Conservation (phyloP, 2,797 vertebrate species). For the Rhyacichthys aspro region DNA sequence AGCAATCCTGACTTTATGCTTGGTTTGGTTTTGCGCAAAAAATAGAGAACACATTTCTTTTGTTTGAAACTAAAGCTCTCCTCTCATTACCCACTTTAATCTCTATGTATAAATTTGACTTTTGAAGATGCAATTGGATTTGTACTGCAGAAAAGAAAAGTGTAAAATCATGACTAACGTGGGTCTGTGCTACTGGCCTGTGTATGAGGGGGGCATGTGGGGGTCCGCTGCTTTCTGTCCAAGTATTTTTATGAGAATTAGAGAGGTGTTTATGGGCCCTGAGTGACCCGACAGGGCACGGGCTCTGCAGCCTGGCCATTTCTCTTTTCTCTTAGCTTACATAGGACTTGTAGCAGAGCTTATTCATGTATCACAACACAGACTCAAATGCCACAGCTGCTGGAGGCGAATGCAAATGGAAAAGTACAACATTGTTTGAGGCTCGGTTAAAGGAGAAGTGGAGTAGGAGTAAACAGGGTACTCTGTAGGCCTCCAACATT, state of each 20-base stretch:
- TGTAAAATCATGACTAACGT: not conserved
- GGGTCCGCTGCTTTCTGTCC: slow-evolving; percentile 15
- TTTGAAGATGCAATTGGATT: not conserved
- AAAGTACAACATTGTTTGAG: slow-evolving; percentile 54
- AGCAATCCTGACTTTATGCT: slow-evolving; percentile 22
- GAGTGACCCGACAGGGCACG: slow-evolving; percentile 55
- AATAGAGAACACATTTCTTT: slow-evolving; percentile 1
- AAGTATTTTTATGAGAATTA: slow-evolving; percentile 31
- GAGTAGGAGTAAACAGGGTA: slow-evolving; percentile 60
- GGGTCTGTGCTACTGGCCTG: not conserved
- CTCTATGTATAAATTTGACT: not conserved
- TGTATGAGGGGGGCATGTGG: not conserved
- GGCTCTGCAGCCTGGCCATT: slow-evolving; percentile 33
- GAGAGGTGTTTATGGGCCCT: slow-evolving; percentile 42
- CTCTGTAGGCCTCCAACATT: slow-evolving; percentile 37
- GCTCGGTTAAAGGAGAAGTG: slow-evolving; percentile 56
- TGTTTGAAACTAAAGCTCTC: not conserved
- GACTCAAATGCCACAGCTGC: slow-evolving; percentile 47
- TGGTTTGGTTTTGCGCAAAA: slow-evolving; percentile 11
- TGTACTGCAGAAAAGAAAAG: not conserved
- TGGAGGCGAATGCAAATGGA: slow-evolving; percentile 54
- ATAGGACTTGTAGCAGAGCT: slow-evolving; percentile 45
- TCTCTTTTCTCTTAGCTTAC: slow-evolving; percentile 22
- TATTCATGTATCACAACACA: slow-evolving; percentile 52
- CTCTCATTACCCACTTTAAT: not conserved